phyloP scores from a whole-genome alignment of 2,888 invertebrate species.

The Athripsodes cinereus region DNA sequence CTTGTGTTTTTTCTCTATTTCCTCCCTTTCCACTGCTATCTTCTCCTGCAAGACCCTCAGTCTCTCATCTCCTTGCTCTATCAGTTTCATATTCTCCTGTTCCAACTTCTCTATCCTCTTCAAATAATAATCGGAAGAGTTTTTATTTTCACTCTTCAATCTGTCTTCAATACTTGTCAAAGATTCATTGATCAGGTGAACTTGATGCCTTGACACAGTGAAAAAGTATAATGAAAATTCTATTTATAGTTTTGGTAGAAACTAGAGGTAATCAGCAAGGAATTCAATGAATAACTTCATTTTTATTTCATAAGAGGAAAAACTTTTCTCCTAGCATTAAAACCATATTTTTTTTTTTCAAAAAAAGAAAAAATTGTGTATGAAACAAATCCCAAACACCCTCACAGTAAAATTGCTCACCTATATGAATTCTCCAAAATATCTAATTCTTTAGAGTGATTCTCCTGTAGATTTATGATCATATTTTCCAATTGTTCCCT shows the following conservation, averaged over 20 bases:
- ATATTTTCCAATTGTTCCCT: conserved; percentile 38
- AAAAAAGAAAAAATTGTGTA: neutral
- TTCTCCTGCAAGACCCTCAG: conserved; percentile 32
- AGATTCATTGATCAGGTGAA: conserved; percentile 52
- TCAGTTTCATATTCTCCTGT: conserved; percentile 45
- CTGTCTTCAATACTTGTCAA: conserved; percentile 51
- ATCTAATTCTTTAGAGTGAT: conserved; percentile 57
- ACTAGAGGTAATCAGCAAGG: no score
- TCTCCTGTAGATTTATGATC: conserved; percentile 49
- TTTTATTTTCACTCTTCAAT: conserved; percentile 53
- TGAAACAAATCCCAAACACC: neutral
- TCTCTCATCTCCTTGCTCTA: conserved; percentile 36
- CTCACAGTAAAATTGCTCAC: conserved; percentile 37
- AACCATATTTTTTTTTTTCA: neutral
- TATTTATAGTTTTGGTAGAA: no score
- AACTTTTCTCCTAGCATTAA: no score
- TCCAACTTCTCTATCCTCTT: conserved; percentile 50
- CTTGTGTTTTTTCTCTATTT: conserved; percentile 49
- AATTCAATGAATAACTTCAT: no score
- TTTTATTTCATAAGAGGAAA: no score
- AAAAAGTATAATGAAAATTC: no score
- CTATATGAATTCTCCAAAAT: conserved; percentile 58
- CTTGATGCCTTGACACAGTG: conserved; percentile 44
- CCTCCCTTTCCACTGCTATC: conserved; percentile 36
- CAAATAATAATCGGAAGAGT: conserved; percentile 43